Percentiles rank a stretch among this genome's conserved stretches.
Conservation (phyloP, 64 coral and sea anemone species). For the Porites australiensis region DNA sequence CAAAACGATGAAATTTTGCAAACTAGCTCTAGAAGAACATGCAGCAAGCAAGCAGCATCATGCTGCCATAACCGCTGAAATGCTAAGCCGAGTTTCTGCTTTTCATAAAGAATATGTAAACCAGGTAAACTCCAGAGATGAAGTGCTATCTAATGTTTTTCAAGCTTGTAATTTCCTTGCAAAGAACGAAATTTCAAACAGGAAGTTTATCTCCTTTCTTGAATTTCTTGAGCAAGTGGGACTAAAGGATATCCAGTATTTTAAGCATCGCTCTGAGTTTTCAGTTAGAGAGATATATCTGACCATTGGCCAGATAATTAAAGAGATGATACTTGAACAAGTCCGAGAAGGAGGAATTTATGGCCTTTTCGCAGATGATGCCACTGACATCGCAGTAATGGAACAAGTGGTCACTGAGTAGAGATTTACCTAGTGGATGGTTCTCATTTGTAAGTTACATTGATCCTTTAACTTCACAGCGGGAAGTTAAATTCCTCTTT, state of each 20-base stretch:
- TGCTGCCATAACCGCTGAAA: constrained; percentile 23
- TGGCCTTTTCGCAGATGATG: constrained; percentile 14
- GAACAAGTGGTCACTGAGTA: constrained; percentile 32
- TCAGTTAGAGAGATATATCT: neutral
- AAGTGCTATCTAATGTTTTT: constrained; percentile 30
- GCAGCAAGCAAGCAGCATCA: constrained; percentile 20
- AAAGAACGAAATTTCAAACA: neutral
- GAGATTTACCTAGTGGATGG: too few relatives aligned
- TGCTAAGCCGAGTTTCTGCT: constrained; percentile 20
- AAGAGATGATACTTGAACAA: constrained; percentile 11
- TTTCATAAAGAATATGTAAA: constrained; percentile 26
- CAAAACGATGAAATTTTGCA: neutral
- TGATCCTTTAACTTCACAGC: neutral
- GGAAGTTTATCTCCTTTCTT: neutral
- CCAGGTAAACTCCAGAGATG: constrained; percentile 14
- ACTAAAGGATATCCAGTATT: neutral
- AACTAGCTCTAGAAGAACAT: neutral
- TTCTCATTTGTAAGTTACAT: neutral
- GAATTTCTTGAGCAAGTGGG: neutral
- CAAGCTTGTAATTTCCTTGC: neutral
- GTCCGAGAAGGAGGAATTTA: constrained; percentile 20
- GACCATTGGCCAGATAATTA: constrained; percentile 10
- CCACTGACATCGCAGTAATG: constrained; percentile 7
- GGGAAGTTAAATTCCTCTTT: neutral
- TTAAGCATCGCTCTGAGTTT: neutral